A percentile compares a stretch with the other conserved stretches of the same genome.
Evolutionary conservation across 53 echinoderm and acorn worm genomes (phyloP).

Genomic region (Echinarachnius parma): DNA sequence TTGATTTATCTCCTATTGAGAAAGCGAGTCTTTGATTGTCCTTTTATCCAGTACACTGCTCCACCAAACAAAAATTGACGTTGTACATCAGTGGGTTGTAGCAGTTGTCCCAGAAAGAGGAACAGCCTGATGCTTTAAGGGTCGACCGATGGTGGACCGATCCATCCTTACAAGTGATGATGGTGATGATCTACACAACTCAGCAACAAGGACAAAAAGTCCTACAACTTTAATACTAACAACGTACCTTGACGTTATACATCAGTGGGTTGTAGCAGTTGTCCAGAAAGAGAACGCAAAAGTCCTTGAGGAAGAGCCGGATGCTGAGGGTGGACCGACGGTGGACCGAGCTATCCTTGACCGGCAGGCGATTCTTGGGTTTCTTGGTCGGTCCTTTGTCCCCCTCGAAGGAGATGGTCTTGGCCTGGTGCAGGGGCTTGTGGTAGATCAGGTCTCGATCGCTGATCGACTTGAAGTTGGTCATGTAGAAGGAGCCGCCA

Average conservation of each 20-base stretch:
- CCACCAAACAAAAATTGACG: no score
- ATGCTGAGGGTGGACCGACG: conserved; percentile 89
- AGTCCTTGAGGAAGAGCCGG: conserved; percentile 88
- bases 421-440: conserved; percentile 59
- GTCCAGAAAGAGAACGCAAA: conserved; percentile 84
- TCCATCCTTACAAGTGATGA: no score
- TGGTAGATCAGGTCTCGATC: conserved; percentile 92
- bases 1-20: no score
- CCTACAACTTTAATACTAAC: neutral
- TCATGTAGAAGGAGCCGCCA: conserved; percentile 89
- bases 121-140: no score
- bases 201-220: no score
- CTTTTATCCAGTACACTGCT: no score
- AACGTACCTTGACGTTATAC: conserved; percentile 88
- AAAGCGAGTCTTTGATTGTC: no score
- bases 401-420: conserved; percentile 77
- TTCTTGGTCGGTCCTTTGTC: conserved; percentile 78
- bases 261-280: conserved; percentile 97
- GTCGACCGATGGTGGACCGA: no score
- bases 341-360: conserved; percentile 67
- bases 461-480: conserved; percentile 93
- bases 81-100: no score
- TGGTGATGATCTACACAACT: no score
- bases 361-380: conserved; percentile 87
- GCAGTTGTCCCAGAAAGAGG: no score